Conservation (phyloP, 1,140 invertebrate species). For the Achroia grisella region DNA sequence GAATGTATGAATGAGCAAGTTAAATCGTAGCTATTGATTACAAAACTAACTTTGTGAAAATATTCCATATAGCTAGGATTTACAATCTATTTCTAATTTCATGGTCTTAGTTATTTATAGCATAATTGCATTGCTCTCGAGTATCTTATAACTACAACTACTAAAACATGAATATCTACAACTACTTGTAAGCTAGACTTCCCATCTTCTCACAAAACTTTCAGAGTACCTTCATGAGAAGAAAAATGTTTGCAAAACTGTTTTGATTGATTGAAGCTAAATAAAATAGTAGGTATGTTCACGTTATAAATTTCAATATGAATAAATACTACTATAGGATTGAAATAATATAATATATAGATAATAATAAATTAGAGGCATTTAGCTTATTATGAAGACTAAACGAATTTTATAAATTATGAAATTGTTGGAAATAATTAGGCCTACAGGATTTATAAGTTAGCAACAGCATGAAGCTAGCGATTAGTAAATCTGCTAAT, state of each 20-base stretch:
- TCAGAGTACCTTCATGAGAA: constrained; percentile 72
- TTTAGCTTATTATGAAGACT: constrained; percentile 25
- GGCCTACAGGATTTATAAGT: background rate
- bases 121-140: constrained; percentile 40
- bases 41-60: constrained; percentile 53
- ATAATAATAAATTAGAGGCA: constrained; percentile 13
- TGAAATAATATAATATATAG: constrained; percentile 32
- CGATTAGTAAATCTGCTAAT: constrained; percentile 42
- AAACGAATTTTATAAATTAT: constrained; percentile 1
- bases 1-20: constrained; percentile 42
- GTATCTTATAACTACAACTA: constrained; percentile 64
- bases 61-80: constrained; percentile 37
- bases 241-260: constrained; percentile 74
- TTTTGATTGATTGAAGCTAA: constrained; percentile 61
- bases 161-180: constrained; percentile 59
- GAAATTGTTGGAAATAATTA: too few relatives aligned
- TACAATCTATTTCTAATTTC: constrained; percentile 52
- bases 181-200: constrained; percentile 66
- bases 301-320: constrained; percentile 24
- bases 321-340: constrained; percentile 35
- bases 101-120: constrained; percentile 39
- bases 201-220: constrained; percentile 71
- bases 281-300: constrained; percentile 36
- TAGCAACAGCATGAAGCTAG: constrained; percentile 34
- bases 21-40: constrained; percentile 45